These are phyloP conservation scores for Bombus cullumanus DNA, from an alignment of 1,140 invertebrate genomes.

Conservation along the genomic window DNA sequence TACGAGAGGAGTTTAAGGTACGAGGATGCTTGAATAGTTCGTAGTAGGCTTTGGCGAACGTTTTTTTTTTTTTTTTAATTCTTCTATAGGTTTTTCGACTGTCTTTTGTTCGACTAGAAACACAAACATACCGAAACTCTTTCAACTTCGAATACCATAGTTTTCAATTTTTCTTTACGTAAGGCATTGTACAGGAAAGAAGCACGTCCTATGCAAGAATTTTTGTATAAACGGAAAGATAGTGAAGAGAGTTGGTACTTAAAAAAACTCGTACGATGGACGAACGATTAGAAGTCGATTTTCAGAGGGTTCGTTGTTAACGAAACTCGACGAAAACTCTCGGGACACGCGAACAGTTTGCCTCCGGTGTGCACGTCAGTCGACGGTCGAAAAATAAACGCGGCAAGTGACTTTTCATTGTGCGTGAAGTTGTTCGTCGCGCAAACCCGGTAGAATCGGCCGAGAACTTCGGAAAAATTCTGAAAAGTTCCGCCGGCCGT, in stretches of 20 bases:
- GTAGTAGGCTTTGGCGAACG: not conserved
- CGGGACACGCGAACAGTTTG: not conserved
- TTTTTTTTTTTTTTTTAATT: not conserved
- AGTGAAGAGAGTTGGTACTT: not conserved
- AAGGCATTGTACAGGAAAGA: not conserved
- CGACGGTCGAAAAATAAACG: not conserved
- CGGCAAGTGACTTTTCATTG: constrained; percentile 9
- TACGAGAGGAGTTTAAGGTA: not conserved
- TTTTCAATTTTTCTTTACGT: not conserved
- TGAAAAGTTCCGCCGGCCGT: not conserved
- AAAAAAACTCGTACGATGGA: not conserved
- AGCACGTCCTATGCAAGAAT: not conserved
- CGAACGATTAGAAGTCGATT: constrained; percentile 24
- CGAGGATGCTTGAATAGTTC: not conserved
- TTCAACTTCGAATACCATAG: not conserved
- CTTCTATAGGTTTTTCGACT: not conserved
- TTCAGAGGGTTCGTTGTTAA: not conserved
- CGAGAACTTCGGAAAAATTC: not conserved
- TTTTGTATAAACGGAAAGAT: not conserved
- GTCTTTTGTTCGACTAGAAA: not conserved
- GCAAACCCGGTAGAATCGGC: not conserved
- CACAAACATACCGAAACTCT: not conserved
- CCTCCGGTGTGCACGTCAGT: not conserved
- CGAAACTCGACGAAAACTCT: not conserved
- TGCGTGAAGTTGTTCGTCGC: constrained; percentile 16